Evolutionary conservation across 2,113 vertebrate species (phyloP), one percentile per base, ranked within the genome.

Genomic region (Riparia riparia): DNA sequence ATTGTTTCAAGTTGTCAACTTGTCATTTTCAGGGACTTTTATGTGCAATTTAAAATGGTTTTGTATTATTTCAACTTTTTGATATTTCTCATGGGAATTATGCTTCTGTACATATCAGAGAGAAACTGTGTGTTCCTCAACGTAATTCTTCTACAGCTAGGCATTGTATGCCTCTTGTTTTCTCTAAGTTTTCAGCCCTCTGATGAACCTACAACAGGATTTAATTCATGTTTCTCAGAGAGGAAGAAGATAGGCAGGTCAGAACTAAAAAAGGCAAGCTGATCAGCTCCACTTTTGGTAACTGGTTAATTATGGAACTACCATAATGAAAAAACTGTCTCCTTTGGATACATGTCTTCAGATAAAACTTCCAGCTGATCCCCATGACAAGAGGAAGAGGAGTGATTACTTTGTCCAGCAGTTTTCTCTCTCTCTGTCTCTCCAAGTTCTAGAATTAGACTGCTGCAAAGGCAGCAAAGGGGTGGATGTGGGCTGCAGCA

Each of bases 1-100:
- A 94, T 77, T 91, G 60, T 95, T 97, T 95, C 82, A 94, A 95
- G 90, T 86, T 96, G 90, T 96, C 93, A 97, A 32, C 93, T 95
- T 94, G 95, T 96, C 93, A 96, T 95, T 91, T 95, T 68, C 66
- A 89, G 56, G 53, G 74, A 95, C 87, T 92, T 92, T 83, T 28
- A 95, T 78, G 86, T 82, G 85, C 86, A 95, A 88, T 96, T 97
- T 94, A 51, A 94, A 92, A 91, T 57, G 89, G 74, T 57, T 88
- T 85, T 95, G 77, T 93, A 93, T 90, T 95, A 96, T 95, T 92
- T 95, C 92, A 91, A 73, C 86, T 93, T 92, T 94, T 58, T 96
- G 76, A 49, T 93, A 96, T 86, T 95, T 93, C 93, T 93, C 74
- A 78, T 6, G 64, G 85, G 95, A 93, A 90, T 86, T 90, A 71